Conservation (phyloP, 2,797 vertebrate genomes). For the Propithecus perrieri region DNA sequence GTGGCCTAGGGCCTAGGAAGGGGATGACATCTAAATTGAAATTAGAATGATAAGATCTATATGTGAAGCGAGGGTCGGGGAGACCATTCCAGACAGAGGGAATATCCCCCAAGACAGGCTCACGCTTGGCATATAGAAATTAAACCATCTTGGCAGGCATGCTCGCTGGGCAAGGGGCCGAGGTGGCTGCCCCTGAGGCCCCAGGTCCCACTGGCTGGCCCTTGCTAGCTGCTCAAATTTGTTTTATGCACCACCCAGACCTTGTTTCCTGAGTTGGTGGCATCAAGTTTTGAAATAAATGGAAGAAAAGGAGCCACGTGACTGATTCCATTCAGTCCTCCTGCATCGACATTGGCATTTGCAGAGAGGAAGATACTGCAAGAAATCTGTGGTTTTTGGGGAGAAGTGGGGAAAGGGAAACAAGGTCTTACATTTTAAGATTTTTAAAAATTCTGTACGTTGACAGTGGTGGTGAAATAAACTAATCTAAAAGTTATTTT, state of each 20-base stretch:
- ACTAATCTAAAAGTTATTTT: slow-evolving; percentile 66
- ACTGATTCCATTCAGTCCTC: slow-evolving; percentile 20
- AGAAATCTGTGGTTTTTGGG: slow-evolving; percentile 50
- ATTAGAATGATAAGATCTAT: neutral
- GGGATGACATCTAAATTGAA: neutral
- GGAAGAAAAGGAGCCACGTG: slow-evolving; percentile 83
- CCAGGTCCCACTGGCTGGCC: neutral
- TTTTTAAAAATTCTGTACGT: slow-evolving; percentile 57
- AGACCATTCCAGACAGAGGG: neutral
- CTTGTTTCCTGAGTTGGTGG: slow-evolving; percentile 31
- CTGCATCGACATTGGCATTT: slow-evolving; percentile 57
- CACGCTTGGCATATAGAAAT: neutral
- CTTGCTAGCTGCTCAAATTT: neutral
- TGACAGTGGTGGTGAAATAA: slow-evolving; percentile 66
- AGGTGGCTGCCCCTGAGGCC: neutral
- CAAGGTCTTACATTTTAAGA: slow-evolving; percentile 62
- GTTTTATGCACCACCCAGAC: neutral
- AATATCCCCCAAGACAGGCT: neutral
- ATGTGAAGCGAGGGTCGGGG: neutral
- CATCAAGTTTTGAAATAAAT: slow-evolving; percentile 74
- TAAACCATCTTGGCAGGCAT: neutral
- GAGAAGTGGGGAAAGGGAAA: slow-evolving; percentile 4
- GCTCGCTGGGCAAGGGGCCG: accelerated
- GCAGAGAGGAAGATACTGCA: slow-evolving; percentile 5
- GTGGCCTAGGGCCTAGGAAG: neutral